Evolutionary conservation across 2,888 invertebrate genomes (phyloP).

Genomic region (Noctua janthina): DNA sequence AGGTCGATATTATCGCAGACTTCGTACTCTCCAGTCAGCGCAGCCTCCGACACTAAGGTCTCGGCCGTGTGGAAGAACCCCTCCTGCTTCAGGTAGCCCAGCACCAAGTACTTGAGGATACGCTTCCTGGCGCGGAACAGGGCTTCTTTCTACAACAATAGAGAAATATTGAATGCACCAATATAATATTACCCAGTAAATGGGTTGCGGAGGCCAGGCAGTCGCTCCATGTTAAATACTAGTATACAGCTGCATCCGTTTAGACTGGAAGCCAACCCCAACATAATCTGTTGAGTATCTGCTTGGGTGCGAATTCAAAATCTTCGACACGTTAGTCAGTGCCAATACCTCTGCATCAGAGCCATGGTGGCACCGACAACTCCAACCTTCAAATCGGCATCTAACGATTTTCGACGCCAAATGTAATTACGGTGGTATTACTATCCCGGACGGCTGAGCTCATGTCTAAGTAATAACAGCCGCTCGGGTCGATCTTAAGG

Average conservation of each 20-base stretch:
- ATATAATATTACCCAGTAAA: background rate
- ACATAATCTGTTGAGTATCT: background rate
- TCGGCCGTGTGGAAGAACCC: slow-evolving; percentile 92
- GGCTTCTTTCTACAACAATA: slow-evolving; percentile 81
- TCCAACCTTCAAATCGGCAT: background rate
- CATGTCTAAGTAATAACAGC: too few species aligned
- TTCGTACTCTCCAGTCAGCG: slow-evolving; percentile 92
- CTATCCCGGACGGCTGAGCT: background rate
- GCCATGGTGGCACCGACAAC: background rate
- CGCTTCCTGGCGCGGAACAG: slow-evolving; percentile 85
- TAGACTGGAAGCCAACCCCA: background rate
- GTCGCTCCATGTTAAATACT: background rate
- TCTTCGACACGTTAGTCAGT: background rate
- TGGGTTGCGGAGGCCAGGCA: background rate
- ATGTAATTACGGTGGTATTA: background rate
- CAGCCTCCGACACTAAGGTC: slow-evolving; percentile 93
- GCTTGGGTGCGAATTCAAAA: background rate
- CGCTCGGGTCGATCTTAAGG: too few species aligned
- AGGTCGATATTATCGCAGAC: slow-evolving; percentile 98
- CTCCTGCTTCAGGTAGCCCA: slow-evolving; percentile 92
- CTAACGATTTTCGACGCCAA: background rate
- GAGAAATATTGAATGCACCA: background rate
- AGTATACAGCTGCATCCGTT: background rate
- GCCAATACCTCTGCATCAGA: background rate
- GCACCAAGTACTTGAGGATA: slow-evolving; percentile 91